Base-by-base conservation (phyloP, 2,113 vertebrate species). In the Festucalex cinctus region DNA sequence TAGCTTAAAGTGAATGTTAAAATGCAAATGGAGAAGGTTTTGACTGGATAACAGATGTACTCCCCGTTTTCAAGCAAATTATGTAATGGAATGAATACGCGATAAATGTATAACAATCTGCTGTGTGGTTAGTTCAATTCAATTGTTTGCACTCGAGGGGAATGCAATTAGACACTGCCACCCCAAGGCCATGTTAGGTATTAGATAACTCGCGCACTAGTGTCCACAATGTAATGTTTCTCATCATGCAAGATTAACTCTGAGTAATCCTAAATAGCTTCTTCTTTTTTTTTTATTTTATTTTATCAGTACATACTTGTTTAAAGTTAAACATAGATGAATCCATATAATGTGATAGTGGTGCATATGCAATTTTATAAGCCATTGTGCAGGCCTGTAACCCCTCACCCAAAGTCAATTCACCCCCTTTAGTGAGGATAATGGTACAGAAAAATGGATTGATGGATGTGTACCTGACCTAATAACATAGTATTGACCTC, bases 111-210 rank as follows among this genome's bases (percentile, higher is more conserved):
- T 2, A 36, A 20, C 17, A 17, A 35, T 26, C 1, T 14, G 13
- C 51, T 63, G 26, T 54, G 20, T 12, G 44, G 53, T 9, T 49
- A 17, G 17, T 28, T 16, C 17, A 2, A 46, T 69, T 58, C 0
- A 22, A 12, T 3, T 36, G 2, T 35, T 35, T 14, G 2, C 14
- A 35, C 5, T 8, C 1, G 5, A 14, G 1, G n/a, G 46, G 16
- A 73, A 66, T 71, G 36, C 19, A 67, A 79, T 49, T 26, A 65
- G 37, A 80, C 63, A 79, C 76, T 56, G 81, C 83, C 85, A 78
- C 73, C 81, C 24, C 5, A 36, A 78, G 88, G 85, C 26, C 36
- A 64, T 12, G 59, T 19, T 3, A 14, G 24, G 69, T 63, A 79
- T 7, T 17, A 9, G 17, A 8, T 46, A 70, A 26, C 7, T 43